These are phyloP conservation scores for Perognathus longimembris DNA, from an alignment of 2,113 vertebrate species.

Conservation along the genomic window DNA sequence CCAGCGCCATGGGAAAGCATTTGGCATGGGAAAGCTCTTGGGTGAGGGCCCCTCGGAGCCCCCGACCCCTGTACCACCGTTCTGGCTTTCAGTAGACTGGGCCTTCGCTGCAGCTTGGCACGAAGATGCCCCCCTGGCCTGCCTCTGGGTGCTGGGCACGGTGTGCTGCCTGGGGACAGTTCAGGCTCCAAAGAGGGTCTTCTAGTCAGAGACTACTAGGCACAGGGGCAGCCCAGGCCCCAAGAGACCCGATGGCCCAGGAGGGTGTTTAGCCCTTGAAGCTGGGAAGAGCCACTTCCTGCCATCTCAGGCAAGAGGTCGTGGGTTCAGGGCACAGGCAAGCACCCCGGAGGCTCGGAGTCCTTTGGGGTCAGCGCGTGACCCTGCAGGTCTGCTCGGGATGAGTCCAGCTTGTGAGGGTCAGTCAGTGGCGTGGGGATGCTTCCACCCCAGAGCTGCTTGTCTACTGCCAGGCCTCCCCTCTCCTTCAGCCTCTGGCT, in stretches of 20 bases:
- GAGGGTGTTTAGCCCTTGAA: background rate
- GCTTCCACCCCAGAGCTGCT: no score
- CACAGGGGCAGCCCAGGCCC: background rate
- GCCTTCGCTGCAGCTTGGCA: rapidly evolving
- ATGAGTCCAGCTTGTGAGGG: background rate
- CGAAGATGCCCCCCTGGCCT: rapidly evolving
- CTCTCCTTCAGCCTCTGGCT: no score
- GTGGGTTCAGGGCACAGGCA: no score
- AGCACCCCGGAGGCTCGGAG: no score
- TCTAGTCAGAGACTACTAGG: background rate
- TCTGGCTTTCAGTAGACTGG: no score
- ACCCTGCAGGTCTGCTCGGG: background rate
- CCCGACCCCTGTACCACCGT: no score
- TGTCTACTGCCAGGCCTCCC: background rate
- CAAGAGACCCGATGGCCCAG: background rate
- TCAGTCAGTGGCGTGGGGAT: background rate
- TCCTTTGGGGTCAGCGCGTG: no score
- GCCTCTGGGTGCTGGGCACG: background rate
- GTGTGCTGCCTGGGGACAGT: no score
- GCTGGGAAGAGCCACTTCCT: background rate
- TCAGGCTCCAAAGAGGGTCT: background rate
- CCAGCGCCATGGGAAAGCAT: rapidly evolving
- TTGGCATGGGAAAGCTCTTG: background rate
- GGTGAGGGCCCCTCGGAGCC: background rate
- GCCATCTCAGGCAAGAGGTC: background rate